Evolutionary conservation across 2,797 vertebrate genomes (phyloP), one percentile per base, ranked within the genome.

Genomic region (Rhynchonycteris naso): DNA sequence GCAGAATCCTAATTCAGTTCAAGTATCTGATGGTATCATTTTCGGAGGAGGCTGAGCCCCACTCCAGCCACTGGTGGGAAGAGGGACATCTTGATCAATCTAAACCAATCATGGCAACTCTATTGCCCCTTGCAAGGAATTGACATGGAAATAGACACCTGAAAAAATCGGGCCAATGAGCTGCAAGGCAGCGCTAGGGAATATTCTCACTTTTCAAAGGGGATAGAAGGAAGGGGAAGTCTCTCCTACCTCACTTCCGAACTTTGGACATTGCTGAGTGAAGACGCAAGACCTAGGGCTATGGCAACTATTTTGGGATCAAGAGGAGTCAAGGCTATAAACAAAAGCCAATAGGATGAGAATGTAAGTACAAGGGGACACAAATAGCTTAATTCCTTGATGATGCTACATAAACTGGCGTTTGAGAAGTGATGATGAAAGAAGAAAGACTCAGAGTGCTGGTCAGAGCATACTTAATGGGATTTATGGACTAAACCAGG

Each of bases 261-360:
- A 91, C 61, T 86, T 76, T 63, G 83, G 30, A 79, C 24, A 13
- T 50, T 83, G 18, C 74, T 86, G 33, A 30, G 7, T 63, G 59
- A 87, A 26, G 59, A 30, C 33, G 52, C 68, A 22, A 58, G 58
- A 43, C 38, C 30, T 90, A n/a, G 78, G 65, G 35, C 75, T 76
- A 10, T 80, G 89, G 74, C 59, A 91, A 79, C 65, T 72, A 38
- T 56, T 88, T 86, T 59, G 74, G n/a, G 16, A 66, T 88, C 71
- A 92, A 54, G 82, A 97, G 47, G 28, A 71, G 12, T 35, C 68
- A 50, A 65, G 9, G 4, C 14, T 79, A 66, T 71, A 54, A 92
- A 95, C 12, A 92, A 93, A 94, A 92, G 6, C 21, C 66, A 89
- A 11, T 4, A 1, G 6, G 9, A 54, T 28, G 30, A 92, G 68